Base-by-base conservation (phyloP, 2,797 vertebrate genomes). In the Rhinoraja longicauda region DNA sequence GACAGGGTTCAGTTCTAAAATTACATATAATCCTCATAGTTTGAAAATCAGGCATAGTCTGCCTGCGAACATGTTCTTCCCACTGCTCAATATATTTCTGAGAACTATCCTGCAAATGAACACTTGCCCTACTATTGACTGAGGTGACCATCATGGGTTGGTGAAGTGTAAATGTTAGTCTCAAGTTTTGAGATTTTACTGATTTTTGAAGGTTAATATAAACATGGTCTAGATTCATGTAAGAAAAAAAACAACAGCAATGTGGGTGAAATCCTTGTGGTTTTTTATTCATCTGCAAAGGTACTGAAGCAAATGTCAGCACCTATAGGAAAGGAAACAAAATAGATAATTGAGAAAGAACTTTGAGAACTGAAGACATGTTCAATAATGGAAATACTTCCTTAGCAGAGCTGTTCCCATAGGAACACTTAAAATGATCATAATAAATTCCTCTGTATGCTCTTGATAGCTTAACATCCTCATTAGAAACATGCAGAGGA, bases 401-500 rank as follows among this genome's bases (percentile, higher is more conserved):
- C 62, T 8, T 62, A 88, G 24, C 62, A 21, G 36, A 32, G 4
- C 7, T 36, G n/a, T 67, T 88, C 62, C 62, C 84, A 67, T 8
- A 12, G n/a, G 84, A 88, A 67, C n/a, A 9, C 59, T 88, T 36
- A 88, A 88, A 64, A 64, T 62, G 62, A n/a, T 64, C n/a, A 64
- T 64, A 9, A 19, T 32, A 67, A 88, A 88, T 64, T 88, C n/a
- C 59, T 88, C 62, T n/a, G 62, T 19, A 17, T 88, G 84, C 15
- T 67, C 4, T 67, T 88, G 64, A 88, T 67, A 62, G 62, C 64
- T 88, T 67, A 88, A 67, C n/a, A 88, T 1, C 17, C 62, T 32
- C n/a, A 88, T 88, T 64, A 88, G 32, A 67, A 88, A 57, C 88
- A 19, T 39, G 62, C n/a, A 88, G 84, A 36, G 62, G 32, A 88